These are phyloP conservation scores for Calypte anna DNA, from an alignment of 2,113 vertebrate genomes.

Conservation along the genomic window DNA sequence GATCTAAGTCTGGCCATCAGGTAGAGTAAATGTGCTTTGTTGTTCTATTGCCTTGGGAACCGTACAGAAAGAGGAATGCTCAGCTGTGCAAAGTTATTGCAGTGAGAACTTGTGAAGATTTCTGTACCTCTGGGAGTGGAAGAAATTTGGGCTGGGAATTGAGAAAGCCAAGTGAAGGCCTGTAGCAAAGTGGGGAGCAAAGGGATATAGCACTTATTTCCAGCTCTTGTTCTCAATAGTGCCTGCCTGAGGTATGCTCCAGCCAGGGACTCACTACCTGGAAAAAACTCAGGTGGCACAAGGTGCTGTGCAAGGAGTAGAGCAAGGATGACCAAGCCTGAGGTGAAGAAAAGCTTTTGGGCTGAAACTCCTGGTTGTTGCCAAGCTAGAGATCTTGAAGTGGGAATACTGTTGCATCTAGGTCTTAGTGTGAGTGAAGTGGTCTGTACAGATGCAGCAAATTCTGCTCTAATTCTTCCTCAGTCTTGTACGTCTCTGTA, in stretches of 20 bases:
- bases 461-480: background rate
- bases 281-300: background rate
- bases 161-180: background rate
- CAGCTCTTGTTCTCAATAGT: background rate
- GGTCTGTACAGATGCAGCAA: background rate
- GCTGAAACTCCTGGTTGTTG: background rate
- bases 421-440: background rate
- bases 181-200: background rate
- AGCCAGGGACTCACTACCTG: background rate
- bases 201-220: background rate
- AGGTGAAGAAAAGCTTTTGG: background rate
- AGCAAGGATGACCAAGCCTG: background rate
- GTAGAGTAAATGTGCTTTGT: background rate
- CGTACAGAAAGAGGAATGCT: background rate
- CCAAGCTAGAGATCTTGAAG: background rate
- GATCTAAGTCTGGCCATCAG: slow-evolving; percentile 14
- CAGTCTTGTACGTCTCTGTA: background rate
- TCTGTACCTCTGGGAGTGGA: background rate
- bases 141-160: background rate
- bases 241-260: background rate
- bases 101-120: background rate
- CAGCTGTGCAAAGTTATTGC: background rate
- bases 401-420: background rate
- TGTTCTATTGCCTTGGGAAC: background rate
- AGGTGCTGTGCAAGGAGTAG: background rate